Conservation (phyloP, 2,797 vertebrate genomes). For the Melanotaenia nigrans region DNA sequence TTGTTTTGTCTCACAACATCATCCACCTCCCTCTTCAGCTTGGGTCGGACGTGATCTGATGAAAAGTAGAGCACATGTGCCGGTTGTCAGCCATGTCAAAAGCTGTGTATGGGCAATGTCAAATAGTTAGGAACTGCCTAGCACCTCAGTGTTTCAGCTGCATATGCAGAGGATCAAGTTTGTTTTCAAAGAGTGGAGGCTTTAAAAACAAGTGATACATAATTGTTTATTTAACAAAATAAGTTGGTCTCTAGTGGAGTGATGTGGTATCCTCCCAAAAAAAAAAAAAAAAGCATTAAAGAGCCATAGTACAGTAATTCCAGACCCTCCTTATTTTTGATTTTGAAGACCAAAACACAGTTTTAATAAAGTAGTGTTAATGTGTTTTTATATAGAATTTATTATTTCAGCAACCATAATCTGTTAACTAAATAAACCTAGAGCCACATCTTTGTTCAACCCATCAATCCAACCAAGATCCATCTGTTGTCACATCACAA, state of each 20-base stretch:
- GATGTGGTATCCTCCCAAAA: background rate
- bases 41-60: slow-evolving; percentile 27
- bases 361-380: too few relatives aligned
- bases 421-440: too few relatives aligned
- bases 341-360: too few relatives aligned
- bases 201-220: slow-evolving; percentile 9
- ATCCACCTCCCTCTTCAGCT: slow-evolving; percentile 53
- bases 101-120: slow-evolving; percentile 70
- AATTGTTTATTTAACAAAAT: slow-evolving; percentile 20
- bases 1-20: slow-evolving; percentile 67
- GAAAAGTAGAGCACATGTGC: slow-evolving; percentile 51
- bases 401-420: too few relatives aligned
- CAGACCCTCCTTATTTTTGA: too few relatives aligned
- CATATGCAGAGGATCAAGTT: background rate
- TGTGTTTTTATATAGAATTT: too few relatives aligned
- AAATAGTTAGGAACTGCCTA: slow-evolving; percentile 49
- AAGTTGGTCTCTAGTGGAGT: background rate
- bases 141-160: slow-evolving; percentile 36
- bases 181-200: slow-evolving; percentile 12
- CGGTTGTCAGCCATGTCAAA: slow-evolving; percentile 45
- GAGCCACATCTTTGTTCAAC: too few relatives aligned
- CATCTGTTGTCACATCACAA: too few relatives aligned
- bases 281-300: too few relatives aligned
- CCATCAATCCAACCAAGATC: too few relatives aligned
- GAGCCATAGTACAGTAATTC: too few relatives aligned